These are phyloP conservation scores for Rhagonycha fulva DNA, from an alignment of 2,888 invertebrate genomes.

Conservation along the genomic window DNA sequence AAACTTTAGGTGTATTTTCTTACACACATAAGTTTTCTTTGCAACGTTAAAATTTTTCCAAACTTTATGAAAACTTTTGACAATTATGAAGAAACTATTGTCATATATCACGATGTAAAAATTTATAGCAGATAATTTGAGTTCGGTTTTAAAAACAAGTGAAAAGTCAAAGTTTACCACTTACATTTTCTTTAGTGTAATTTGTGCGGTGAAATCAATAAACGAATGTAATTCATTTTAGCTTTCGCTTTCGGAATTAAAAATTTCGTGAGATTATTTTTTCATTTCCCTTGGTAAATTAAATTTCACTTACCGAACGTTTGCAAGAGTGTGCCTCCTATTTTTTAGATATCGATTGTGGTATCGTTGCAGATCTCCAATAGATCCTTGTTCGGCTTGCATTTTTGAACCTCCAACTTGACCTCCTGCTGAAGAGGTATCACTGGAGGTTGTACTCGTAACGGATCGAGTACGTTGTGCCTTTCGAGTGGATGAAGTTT, in stretches of 20 bases:
- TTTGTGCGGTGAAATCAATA: background rate
- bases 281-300: background rate
- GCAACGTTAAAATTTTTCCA: background rate
- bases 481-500: constrained; percentile 58
- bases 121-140: no score
- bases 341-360: constrained; percentile 85
- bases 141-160: background rate
- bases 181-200: background rate
- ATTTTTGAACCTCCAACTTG: constrained; percentile 65
- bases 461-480: constrained; percentile 53
- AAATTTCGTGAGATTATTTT: background rate
- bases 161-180: background rate
- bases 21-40: background rate
- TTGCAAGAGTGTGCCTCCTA: constrained; percentile 86
- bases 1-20: background rate
- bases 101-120: background rate
- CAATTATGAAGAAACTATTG: background rate
- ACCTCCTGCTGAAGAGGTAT: constrained; percentile 50
- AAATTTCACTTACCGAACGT: constrained; percentile 78
- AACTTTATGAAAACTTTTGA: background rate
- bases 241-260: background rate
- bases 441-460: constrained; percentile 47
- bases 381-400: constrained; percentile 92
- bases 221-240: background rate
- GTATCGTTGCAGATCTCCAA: constrained; percentile 87